A percentile compares a stretch with the other conserved stretches of the same genome.
Evolutionary conservation across 2,113 vertebrate genomes (phyloP).

Genomic region (Gallinago jamesoni): DNA sequence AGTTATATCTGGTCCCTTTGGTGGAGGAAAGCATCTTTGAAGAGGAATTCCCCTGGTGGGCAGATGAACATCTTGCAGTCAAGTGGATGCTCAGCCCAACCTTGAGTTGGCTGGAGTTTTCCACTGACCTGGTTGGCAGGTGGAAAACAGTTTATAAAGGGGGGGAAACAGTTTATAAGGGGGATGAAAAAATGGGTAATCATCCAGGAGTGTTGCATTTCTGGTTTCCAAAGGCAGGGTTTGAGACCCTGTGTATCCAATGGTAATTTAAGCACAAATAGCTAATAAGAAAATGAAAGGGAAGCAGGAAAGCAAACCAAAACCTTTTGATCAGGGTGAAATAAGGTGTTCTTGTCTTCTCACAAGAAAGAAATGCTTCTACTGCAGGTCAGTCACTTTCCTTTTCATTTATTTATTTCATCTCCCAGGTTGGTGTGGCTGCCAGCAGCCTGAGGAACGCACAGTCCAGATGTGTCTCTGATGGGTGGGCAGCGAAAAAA

Average conservation of each 20-base stretch:
- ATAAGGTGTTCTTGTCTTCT: not conserved
- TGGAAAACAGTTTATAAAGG: not conserved
- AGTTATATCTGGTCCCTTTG: not conserved
- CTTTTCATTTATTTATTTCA: not conserved
- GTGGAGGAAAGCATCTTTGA: not conserved
- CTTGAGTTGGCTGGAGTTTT: not conserved
- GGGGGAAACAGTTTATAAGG: too few relatives aligned
- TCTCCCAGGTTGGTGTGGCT: not conserved
- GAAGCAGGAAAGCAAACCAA: not conserved
- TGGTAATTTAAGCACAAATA: not conserved
- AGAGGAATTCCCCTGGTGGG: too few relatives aligned
- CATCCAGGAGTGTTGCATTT: not conserved
- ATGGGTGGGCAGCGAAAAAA: not conserved
- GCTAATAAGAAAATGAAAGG: not conserved
- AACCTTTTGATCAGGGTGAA: not conserved
- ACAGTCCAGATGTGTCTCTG: fast-evolving
- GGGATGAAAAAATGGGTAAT: not conserved
- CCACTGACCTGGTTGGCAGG: not conserved
- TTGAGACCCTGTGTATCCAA: fast-evolving
- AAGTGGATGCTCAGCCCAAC: not conserved
- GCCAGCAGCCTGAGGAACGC: not conserved
- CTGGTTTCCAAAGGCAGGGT: not conserved
- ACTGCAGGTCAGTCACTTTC: fast-evolving
- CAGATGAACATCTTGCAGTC: not conserved
- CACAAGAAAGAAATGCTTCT: not conserved